Evolutionary conservation across 2,888 invertebrate species (phyloP), one percentile per base, ranked within the genome.

Genomic region (Orthonevra nobilis): DNA sequence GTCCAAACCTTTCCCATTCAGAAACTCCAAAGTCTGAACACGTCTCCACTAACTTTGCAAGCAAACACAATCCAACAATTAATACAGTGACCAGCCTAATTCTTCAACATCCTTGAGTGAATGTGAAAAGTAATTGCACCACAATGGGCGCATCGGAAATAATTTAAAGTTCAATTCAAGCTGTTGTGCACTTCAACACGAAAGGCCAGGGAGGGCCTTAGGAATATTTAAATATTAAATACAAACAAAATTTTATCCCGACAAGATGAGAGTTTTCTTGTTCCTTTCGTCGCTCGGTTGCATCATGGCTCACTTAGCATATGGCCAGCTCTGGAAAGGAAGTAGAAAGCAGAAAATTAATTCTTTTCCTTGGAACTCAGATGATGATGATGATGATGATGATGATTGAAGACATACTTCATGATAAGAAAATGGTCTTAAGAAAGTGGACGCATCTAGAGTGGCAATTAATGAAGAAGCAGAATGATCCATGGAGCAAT

Each of bases 401-500:
- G n/a, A n/a, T n/a, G n/a, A n/a, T n/a, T n/a, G n/a, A n/a, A 52
- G 30, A 38, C 63, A 50, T 63, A 38, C 40, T 52, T 32, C 60
- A 36, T 34, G 20, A 40, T 40, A 10, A 30, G 40, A 1, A 61
- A 14, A 61, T 10, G 12, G 15, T 19, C 12, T 1, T 3, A 14
- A 1, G n/a, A 48, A 36, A 6, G 10, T 10, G 26, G 46, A 52
- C n/a, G 34, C 54, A 66, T 54, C 44, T 56, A 26, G 12, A 42
- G 34, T 30, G 30, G 46, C 38, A 56, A 56, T 66, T 56, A 46
- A 66, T 54, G 44, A 19, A 30, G 66, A 66, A n/a, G n/a, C n/a
- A 66, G 44, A 66, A 66, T 66, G 54, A 66, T 56, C 46, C 56
- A 66, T 56, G 44, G 44, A 66, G 36, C 44, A 40, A 23, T 20